Base-by-base conservation (phyloP, 2,797 vertebrate genomes). In the Brachyalestes nurse region DNA sequence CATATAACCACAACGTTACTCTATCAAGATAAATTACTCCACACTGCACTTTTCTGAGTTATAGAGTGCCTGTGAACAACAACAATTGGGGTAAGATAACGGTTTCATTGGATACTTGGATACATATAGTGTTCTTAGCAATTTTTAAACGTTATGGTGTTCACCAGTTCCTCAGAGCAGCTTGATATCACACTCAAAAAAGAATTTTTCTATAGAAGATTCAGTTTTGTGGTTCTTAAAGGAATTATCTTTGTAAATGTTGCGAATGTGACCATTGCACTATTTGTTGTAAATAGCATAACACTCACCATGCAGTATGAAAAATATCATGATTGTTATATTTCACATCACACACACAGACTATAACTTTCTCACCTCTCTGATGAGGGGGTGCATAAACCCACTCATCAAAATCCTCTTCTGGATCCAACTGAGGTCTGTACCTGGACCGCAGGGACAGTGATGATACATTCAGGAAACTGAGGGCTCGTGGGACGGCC, bases 321-420 rank as follows among this genome's bases (percentile, higher is more conserved):
- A 53, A 53, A 53, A 53, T 16, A 16, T 53, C 6, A 53, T 16
- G 9, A 4, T 53, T 53, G 60, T 34, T 28, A n/a, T 38, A 58
- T 60, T 53, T 53, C 16, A 4, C 51, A 4, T 12, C 38, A 40
- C 5, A 42, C 38, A 8, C 2, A 40, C 17, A 2, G 10, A 57
- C 49, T 60, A 47, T n/a, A 14, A 9, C 57, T 61, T 49, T 10
- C 75, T 72, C 75, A 80, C 82, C 78, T 80, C 66, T 66, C 38
- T 16, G 5, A 72, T 45, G 49, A 16, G 75, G 69, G 45, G 82
- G 82, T 7, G 65, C 21, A 1, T 74, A 80, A 8, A 80, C 58
- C 82, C 77, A 80, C 51, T 83, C 73, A 76, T 83, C 82, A 72
- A 66, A 80, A 23, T 83, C 82, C 55, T 61, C 72, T 49, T 79